Evolutionary conservation across 2,113 vertebrate species (phyloP), one percentile per base, ranked within the genome.

Genomic region (Cinclus cinclus): DNA sequence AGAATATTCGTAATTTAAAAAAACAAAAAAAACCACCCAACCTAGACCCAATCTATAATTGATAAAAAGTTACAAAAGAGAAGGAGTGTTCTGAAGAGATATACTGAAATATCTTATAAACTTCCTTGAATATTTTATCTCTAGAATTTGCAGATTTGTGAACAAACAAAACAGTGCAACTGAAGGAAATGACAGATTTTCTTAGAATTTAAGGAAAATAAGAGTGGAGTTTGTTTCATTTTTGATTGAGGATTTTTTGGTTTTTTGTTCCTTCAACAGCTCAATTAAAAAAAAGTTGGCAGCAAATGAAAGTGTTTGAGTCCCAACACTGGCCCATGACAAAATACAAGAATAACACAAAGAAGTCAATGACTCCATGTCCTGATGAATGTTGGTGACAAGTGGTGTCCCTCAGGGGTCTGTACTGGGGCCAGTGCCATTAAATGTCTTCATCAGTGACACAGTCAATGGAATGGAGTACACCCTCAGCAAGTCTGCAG

Each of bases 1-100:
- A 87, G 58, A 91, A n/a, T 59, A 90, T 30, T 92, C 37, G 67
- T 94, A 95, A 68, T 84, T 68, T 44, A 79, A 91, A 59, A 56
- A 82, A 91, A 91, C 82, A 46, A 73, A 59, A 35, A 31, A 30
- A 18, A 30, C 15, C n/a, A n/a, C 49, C n/a, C 53, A 67, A 79
- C 84, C 52, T 67, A 87, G 15, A 84, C 42, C 35, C 28, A 62
- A 56, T 84, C 44, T 89, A 22, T 27, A 75, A 62, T 81, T 85
- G 23, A 27, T 71, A 73, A 63, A 83, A 92, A 59, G 44, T 81
- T 76, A 50, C 7, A 60, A 53, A 85, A 49, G 33, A 33, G 25
- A 52, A 10, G 8, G n/a, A 41, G 4, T 46, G 25, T 82, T 80
- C 37, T 11, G 46, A 41, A 90, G 23, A 71, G 7, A 17, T 74